phyloP scores from a whole-genome alignment of 2,113 vertebrate genomes.

The Coryphaenoides rupestris region DNA sequence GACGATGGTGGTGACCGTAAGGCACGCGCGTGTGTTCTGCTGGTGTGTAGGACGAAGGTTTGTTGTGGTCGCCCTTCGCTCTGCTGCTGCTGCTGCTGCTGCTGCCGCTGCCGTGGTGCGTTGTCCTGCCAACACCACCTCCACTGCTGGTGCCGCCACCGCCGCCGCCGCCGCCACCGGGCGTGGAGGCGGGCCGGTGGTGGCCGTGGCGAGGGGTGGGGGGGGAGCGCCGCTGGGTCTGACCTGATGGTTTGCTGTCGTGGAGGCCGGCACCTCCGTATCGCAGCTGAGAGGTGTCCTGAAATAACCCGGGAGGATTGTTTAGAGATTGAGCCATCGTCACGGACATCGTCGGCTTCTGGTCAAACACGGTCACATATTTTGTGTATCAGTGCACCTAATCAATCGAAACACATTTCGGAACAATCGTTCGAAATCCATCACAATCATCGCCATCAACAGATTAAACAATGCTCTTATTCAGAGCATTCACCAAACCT shows the following conservation, averaged over 20 bases:
- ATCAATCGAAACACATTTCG: too few relatives aligned
- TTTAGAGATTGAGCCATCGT: too few relatives aligned
- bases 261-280: constrained; percentile 54
- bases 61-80: neutral
- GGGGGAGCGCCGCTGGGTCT: constrained; percentile 16
- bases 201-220: constrained; percentile 18
- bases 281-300: constrained; percentile 68
- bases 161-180: neutral
- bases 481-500: too few relatives aligned
- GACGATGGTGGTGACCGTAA: constrained; percentile 83
- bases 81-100: constrained; percentile 16
- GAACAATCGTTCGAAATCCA: too few relatives aligned
- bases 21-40: constrained; percentile 88
- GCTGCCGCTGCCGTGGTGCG: constrained; percentile 38
- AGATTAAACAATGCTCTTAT: too few relatives aligned
- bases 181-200: constrained; percentile 27
- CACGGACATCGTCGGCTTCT: too few relatives aligned
- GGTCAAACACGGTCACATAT: too few relatives aligned
- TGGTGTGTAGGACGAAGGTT: constrained; percentile 75
- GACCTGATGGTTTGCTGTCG: constrained; percentile 35
- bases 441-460: too few relatives aligned
- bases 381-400: neutral
- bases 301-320: neutral
- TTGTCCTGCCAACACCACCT: constrained; percentile 46
- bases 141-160: constrained; percentile 16